Base-by-base conservation (phyloP, 1,140 invertebrate species). In the Carcinoscorpius rotundicauda region DNA sequence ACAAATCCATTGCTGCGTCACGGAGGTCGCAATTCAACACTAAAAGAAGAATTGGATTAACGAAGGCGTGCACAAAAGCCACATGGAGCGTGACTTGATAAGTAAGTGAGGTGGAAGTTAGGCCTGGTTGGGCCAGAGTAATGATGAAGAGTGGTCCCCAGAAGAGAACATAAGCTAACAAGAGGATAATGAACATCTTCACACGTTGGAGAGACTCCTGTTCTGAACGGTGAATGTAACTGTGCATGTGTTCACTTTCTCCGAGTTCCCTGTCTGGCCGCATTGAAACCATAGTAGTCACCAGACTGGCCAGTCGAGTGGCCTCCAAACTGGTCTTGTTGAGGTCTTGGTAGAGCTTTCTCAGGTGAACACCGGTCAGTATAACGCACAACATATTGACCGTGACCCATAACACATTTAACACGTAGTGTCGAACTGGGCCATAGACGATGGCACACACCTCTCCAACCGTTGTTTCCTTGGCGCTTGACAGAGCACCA, bases 131-230 rank as follows among this genome's bases (percentile, higher is more conserved):
- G 48, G 79, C 69, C 8, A 87, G 85, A 49, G 87, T 92, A 64
- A 92, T 86, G 62, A 91, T 84, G 77, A 92, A 93, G 65, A 93
- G 78, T 48, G 90, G 90, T 66, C 89, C 88, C 89, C 90, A 93
- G 77, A 91, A 91, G 52, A 92, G 80, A 11, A 91, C 82, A 73
- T 91, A 93, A 4, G 87, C 87, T 0, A 86, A 83, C 0, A 88
- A 88, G 74, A 92, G 90, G 64, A 89, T 85, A 50, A 89, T 81
- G 76, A 91, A 91, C 87, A 90, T 90, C 75, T 89, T 86, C 6
- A 85, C 60, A 86, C 86, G 48, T 85, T 86, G 70, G 29, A 77
- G 69, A n/a, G 64, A 0, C 73, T 90, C 87, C 11, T 83, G 79
- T 74, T 89, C 88, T 77, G 89, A 86, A 68, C 86, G 80, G 62